Conservation (phyloP, 1,140 invertebrate species). For the Drosophila persimilis region DNA sequence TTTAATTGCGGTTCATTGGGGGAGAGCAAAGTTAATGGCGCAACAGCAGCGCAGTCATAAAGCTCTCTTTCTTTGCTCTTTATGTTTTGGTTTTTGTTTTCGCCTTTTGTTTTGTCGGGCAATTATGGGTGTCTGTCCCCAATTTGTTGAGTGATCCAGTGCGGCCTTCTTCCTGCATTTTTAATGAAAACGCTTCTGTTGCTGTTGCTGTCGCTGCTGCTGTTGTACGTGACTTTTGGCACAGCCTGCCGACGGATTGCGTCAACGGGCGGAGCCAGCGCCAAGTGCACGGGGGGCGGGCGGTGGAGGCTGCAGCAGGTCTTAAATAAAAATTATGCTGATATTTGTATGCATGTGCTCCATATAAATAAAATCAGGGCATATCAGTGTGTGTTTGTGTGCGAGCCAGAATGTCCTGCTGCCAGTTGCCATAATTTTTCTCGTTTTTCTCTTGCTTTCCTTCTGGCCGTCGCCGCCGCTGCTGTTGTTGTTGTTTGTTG, state of each 20-base stretch:
- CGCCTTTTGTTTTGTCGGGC: slow-evolving; percentile 11
- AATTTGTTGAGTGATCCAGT: slow-evolving; percentile 48
- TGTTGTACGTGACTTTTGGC: slow-evolving; percentile 70
- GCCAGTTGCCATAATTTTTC: slow-evolving; percentile 41
- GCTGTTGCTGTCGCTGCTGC: not conserved
- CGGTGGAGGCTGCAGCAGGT: slow-evolving; percentile 19
- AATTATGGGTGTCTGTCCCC: slow-evolving; percentile 36
- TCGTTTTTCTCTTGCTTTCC: slow-evolving; percentile 8
- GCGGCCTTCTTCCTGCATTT: slow-evolving; percentile 58
- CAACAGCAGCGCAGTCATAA: slow-evolving; percentile 14
- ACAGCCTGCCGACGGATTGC: slow-evolving; percentile 54
- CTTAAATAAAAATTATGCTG: slow-evolving; percentile 51
- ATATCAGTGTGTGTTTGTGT: slow-evolving; percentile 45
- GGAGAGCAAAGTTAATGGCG: slow-evolving; percentile 36
- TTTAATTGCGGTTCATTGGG: slow-evolving; percentile 4
- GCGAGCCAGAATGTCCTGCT: slow-evolving; percentile 33
- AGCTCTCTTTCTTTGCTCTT: slow-evolving; percentile 26
- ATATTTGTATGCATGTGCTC: slow-evolving; percentile 14
- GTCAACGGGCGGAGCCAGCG: slow-evolving; percentile 41
- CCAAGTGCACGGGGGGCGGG: slow-evolving; percentile 15
- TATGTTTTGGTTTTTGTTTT: not conserved
- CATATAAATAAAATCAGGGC: slow-evolving; percentile 31
- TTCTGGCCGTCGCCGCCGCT: not conserved
- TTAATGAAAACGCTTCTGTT: slow-evolving; percentile 43
- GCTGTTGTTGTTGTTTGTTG: slow-evolving; percentile 18